A percentile compares a stretch with the other conserved stretches of the same genome.
Conservation (phyloP, 1,140 invertebrate genomes). For the Drosophila tristis region DNA sequence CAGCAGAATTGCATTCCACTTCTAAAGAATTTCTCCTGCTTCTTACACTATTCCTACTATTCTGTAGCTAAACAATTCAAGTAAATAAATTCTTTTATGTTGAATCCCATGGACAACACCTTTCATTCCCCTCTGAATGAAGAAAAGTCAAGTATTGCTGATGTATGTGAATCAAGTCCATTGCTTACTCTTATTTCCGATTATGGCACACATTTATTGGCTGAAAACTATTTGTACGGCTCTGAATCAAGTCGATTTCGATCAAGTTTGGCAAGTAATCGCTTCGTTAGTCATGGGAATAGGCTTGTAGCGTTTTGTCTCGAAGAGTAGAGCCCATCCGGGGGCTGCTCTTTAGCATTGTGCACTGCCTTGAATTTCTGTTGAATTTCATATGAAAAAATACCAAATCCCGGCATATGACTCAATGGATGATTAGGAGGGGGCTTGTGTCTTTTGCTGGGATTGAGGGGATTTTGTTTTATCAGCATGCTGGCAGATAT, state of each 20-base stretch:
- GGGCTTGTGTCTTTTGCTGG: too few relatives aligned
- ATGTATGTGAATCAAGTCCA: background rate
- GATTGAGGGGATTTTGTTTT: constrained; percentile 4
- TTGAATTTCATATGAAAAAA: constrained; percentile 1
- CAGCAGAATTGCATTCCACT: too few relatives aligned
- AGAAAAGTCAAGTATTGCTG: background rate
- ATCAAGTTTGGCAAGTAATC: background rate
- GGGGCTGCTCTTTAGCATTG: background rate
- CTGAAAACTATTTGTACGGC: background rate
- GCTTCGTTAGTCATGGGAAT: constrained; percentile 19
- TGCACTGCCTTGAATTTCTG: background rate
- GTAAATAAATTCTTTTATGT: too few relatives aligned
- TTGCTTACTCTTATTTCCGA: constrained; percentile 1
- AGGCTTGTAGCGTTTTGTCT: constrained; percentile 1
- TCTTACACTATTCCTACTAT: too few relatives aligned
- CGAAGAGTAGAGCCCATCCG: too few relatives aligned
- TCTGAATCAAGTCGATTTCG: constrained; percentile 1
- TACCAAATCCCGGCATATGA: constrained; percentile 21
- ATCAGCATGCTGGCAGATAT: constrained; percentile 16
- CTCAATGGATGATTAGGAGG: constrained; percentile 10
- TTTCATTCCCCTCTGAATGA: too few relatives aligned
- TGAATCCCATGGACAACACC: too few relatives aligned
- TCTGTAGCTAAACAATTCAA: too few relatives aligned
- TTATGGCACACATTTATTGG: background rate
- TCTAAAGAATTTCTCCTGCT: too few relatives aligned